These are phyloP conservation scores for Chelonoidis abingdonii DNA, from an alignment of 2,113 vertebrate genomes.

Conservation along the genomic window DNA sequence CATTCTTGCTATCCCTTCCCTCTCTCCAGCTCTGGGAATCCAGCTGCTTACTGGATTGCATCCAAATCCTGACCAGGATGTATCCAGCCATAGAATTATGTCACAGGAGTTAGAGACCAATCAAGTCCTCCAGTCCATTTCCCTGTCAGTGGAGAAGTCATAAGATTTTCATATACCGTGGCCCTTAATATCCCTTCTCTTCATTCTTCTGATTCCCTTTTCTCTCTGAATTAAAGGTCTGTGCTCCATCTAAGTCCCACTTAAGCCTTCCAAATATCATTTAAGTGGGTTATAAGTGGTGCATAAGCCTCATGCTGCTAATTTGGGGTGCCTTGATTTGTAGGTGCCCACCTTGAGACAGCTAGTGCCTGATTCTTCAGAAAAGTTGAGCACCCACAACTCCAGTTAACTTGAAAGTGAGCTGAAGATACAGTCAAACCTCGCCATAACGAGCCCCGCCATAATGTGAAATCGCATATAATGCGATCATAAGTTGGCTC, in stretches of 20 bases:
- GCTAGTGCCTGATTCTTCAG: background rate
- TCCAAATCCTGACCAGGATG: constrained; percentile 54
- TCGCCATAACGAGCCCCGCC: too few species aligned
- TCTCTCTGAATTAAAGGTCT: background rate
- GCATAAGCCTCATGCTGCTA: background rate
- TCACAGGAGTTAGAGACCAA: constrained; percentile 45
- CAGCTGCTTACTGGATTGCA: constrained; percentile 54
- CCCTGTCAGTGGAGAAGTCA: constrained; percentile 20
- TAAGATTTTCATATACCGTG: background rate
- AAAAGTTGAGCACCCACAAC: background rate
- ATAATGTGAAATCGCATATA: too few species aligned
- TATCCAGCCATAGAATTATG: background rate
- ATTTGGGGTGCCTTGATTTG: background rate
- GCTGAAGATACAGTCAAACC: background rate
- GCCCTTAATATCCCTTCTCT: constrained; percentile 19
- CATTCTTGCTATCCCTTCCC: constrained; percentile 53
- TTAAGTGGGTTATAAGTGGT: background rate
- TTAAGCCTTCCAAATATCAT: background rate
- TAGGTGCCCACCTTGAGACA: background rate
- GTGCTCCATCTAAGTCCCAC: background rate
- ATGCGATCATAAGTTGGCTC: too few species aligned
- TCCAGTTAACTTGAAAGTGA: background rate
- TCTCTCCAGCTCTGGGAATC: constrained; percentile 27
- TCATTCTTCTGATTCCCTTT: background rate
- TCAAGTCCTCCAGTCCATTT: background rate